Conservation (phyloP, 2,797 vertebrate genomes). For the Atherinosoma microstoma region DNA sequence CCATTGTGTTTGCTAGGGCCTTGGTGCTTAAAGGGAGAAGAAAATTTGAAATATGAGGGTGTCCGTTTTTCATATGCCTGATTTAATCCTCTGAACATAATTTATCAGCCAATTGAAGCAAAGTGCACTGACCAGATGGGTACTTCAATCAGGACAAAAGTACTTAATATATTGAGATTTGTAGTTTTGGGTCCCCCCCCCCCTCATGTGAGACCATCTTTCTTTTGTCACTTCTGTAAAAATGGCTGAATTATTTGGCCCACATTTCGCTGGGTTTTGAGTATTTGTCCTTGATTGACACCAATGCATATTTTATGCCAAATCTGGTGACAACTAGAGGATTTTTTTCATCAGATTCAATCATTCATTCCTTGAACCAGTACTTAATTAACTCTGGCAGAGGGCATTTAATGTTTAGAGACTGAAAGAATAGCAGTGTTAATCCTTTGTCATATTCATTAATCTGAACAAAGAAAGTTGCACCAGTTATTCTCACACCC, state of each 20-base stretch:
- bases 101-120: conserved; percentile 81
- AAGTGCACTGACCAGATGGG: conserved; percentile 82
- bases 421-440: conserved; percentile 18
- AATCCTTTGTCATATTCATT: conserved; percentile 25
- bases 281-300: conserved; percentile 64
- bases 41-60: conserved; percentile 37
- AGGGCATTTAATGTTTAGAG: conserved; percentile 38
- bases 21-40: conserved; percentile 61
- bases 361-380: conserved; percentile 45
- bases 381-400: conserved; percentile 46
- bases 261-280: conserved; percentile 46
- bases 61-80: conserved; percentile 55
- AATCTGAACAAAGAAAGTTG: conserved; percentile 42
- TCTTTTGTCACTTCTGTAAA: conserved; percentile 63
- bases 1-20: conserved; percentile 39
- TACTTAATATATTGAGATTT: conserved; percentile 75
- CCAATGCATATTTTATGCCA: conserved; percentile 55
- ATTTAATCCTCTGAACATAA: conserved; percentile 67
- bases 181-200: conserved; percentile 3
- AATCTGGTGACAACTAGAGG: conserved; percentile 55
- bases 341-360: conserved; percentile 47
- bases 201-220: conserved; percentile 64
- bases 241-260: conserved; percentile 54
- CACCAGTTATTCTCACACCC: conserved; percentile 35
- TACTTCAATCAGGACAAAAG: conserved; percentile 81